Percentiles rank a stretch among this genome's conserved stretches.
These are phyloP conservation scores for Octomys mimax DNA, from an alignment of 2,797 vertebrate genomes.

Conservation along the genomic window DNA sequence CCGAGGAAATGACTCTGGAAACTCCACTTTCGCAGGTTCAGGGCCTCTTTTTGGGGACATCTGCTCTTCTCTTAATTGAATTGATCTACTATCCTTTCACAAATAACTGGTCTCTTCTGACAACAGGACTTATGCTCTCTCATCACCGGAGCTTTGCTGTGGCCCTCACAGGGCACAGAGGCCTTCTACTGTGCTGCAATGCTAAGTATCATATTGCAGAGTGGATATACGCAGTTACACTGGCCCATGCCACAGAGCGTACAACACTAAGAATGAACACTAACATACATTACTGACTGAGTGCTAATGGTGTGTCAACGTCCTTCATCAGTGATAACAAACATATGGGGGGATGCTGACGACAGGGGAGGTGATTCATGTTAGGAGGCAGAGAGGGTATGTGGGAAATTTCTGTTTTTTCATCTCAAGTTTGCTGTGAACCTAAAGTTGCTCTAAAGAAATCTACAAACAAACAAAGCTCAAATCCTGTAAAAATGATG, in stretches of 20 bases:
- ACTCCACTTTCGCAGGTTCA: neutral
- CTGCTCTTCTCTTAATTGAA: neutral
- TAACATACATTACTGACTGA: neutral
- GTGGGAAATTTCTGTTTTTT: neutral
- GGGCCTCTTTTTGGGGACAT: neutral
- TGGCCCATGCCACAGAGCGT: neutral
- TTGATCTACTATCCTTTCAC: neutral
- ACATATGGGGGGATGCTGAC: neutral
- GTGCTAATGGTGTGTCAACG: neutral
- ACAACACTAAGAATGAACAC: neutral
- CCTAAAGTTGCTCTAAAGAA: neutral
- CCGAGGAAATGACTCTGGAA: neutral
- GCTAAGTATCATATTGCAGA: neutral
- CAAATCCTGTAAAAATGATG: neutral
- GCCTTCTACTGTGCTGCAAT: neutral
- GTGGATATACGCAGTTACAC: neutral
- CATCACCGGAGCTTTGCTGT: neutral
- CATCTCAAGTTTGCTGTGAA: neutral
- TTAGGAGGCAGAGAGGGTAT: fast-evolving
- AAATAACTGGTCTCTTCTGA: neutral
- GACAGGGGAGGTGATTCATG: fast-evolving
- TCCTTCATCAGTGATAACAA: neutral
- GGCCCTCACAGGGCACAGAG: neutral
- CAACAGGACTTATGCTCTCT: neutral
- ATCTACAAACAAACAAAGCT: neutral